Percentiles rank a stretch among this genome's conserved stretches.
phyloP scores from a whole-genome alignment of 2,113 vertebrate species.

The Stegastes partitus region DNA sequence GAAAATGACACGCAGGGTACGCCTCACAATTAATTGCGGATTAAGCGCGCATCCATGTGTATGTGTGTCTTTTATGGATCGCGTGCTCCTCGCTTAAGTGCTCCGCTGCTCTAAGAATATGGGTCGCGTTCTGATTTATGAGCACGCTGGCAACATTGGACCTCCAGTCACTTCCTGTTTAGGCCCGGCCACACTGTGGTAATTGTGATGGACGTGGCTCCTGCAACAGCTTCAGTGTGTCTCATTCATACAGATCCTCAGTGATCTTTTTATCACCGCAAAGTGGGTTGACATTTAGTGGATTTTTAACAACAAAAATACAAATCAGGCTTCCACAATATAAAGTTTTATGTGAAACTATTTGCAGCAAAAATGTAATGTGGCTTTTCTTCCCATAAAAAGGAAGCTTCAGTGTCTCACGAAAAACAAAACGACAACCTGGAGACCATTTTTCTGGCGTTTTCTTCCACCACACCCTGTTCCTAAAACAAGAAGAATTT shows the following conservation, averaged over 20 bases:
- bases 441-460: neutral
- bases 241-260: neutral
- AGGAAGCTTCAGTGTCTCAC: conserved; percentile 5
- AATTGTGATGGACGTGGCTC: neutral
- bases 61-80: neutral
- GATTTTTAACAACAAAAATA: no score
- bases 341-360: no score
- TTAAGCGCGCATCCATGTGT: neutral
- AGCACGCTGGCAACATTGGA: neutral
- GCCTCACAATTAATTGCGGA: conserved; percentile 17
- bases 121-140: conserved; percentile 19
- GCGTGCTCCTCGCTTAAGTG: neutral
- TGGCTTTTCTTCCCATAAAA: neutral
- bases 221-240: neutral
- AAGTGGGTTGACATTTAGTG: no score
- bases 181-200: neutral
- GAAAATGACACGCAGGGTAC: conserved; percentile 5
- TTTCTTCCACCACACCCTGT: conserved; percentile 24
- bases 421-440: neutral
- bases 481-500: conserved; percentile 5
- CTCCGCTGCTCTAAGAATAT: neutral
- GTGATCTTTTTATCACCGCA: neutral
- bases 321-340: no score
- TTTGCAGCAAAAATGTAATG: neutral
- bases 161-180: neutral